phyloP scores from a whole-genome alignment of 2,797 vertebrate genomes.

The Cossypha heuglini region DNA sequence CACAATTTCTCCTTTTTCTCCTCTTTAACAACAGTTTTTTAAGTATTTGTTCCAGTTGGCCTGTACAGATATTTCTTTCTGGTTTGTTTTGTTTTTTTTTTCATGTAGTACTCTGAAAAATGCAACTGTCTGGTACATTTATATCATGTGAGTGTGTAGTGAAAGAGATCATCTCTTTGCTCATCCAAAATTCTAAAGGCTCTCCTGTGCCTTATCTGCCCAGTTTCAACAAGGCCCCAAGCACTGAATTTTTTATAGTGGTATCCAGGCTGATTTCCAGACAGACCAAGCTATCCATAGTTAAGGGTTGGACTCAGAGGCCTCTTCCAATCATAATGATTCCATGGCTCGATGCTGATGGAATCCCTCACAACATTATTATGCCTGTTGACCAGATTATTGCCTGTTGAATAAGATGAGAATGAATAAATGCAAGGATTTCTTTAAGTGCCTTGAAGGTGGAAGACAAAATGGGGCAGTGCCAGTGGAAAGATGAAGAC shows the following conservation, averaged over 20 bases:
- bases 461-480: neutral
- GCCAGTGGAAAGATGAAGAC: neutral
- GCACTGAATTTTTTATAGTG: neutral
- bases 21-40: neutral
- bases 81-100: neutral
- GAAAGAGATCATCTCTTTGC: neutral
- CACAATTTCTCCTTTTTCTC: neutral
- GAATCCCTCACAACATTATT: neutral
- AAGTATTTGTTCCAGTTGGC: neutral
- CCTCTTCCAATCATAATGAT: neutral
- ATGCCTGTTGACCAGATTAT: neutral
- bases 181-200: neutral
- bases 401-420: neutral
- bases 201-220: neutral
- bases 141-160: neutral
- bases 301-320: neutral
- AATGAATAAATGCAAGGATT: neutral
- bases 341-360: neutral
- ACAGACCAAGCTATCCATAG: too few species aligned
- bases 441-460: neutral
- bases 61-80: neutral
- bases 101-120: neutral
- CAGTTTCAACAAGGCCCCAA: neutral
- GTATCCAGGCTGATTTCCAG: neutral
- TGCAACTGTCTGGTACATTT: neutral